Conservation (phyloP, 2,797 vertebrate species). For the Characodon lateralis region DNA sequence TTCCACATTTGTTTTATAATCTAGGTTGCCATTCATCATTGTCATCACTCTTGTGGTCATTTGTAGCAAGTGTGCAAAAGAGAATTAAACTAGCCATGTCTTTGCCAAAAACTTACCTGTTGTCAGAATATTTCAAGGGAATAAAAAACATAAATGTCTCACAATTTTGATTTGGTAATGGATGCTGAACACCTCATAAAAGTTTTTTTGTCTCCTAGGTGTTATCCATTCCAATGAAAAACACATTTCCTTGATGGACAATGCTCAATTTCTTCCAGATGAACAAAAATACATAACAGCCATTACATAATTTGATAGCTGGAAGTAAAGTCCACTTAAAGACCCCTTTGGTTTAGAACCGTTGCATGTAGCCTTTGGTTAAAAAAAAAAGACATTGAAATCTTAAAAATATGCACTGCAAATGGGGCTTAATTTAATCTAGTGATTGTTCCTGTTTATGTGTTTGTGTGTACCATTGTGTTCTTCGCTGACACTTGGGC, state of each 20-base stretch:
- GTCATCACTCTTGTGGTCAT: conserved; percentile 30
- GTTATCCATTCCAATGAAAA: conserved; percentile 3
- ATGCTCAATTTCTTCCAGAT: conserved; percentile 13
- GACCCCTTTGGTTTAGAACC: conserved; percentile 23
- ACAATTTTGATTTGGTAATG: neutral
- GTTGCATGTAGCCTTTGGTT: conserved; percentile 41
- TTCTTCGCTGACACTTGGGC: conserved; percentile 63
- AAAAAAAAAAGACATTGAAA: conserved; percentile 32
- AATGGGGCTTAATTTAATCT: conserved; percentile 51
- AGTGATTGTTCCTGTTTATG: conserved; percentile 44
- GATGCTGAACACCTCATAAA: neutral
- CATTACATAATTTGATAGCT: conserved; percentile 41
- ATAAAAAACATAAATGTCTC: neutral
- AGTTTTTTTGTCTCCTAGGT: neutral
- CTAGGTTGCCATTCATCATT: conserved; percentile 34
- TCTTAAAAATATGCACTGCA: conserved; percentile 64
- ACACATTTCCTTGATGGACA: neutral
- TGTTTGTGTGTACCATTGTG: conserved; percentile 33
- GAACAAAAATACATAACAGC: conserved; percentile 30
- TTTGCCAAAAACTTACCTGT: neutral
- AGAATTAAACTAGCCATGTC: conserved; percentile 29
- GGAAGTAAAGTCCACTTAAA: conserved; percentile 37
- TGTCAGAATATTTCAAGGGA: neutral
- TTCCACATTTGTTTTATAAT: conserved; percentile 15
- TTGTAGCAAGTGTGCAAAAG: conserved; percentile 30